Evolutionary conservation across 2,797 vertebrate genomes (phyloP), one percentile per base, ranked within the genome.

Genomic region (Leptodactylus fallax): DNA sequence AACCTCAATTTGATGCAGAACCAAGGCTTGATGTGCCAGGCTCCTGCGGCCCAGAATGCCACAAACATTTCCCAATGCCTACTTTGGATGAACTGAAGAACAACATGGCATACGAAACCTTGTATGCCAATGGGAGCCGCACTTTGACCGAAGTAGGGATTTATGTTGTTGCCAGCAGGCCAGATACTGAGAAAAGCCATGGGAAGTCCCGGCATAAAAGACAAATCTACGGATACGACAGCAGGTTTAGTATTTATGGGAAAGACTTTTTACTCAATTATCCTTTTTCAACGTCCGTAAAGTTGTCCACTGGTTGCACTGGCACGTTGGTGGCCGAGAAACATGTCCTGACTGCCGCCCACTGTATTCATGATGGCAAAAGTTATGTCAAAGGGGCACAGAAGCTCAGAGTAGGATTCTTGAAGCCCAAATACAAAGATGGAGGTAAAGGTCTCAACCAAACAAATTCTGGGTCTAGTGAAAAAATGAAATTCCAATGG

Each of bases 341-440:
- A 6, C 98, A 99, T 0, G 98, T 99, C 77, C 97, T 99, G 77
- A 99, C 98, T 0, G 98, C 98, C 0, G 98, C 98, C 65, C 98
- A 99, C 89, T 99, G 98, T 47, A 96, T 99, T 58, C 98, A 99
- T 0, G 98, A 99, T 0, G 98, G 98, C 9, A 98, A 99, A 91
- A 99, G 96, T 92, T 99, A 99, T 0, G 98, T 99, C 65, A 99
- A 99, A 92, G 98, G 98, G 76, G 97, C 98, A n/a, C 97, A 97
- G 94, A 97, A 95, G 93, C 95, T 99, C 45, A 94, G 97, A 1
- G 98, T 99, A 17, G 98, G 98, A 10, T 99, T 99, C 92, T 92
- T 99, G 85, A 98, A 96, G 91, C 94, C 96, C 19, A 97, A 94
- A 79, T 91, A 95, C 6, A 97, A 96, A 90, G 96, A 97, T 1